Evolutionary conservation across 53 echinoderm and acorn worm genomes (phyloP).

Genomic region (Crossaster papposus): DNA sequence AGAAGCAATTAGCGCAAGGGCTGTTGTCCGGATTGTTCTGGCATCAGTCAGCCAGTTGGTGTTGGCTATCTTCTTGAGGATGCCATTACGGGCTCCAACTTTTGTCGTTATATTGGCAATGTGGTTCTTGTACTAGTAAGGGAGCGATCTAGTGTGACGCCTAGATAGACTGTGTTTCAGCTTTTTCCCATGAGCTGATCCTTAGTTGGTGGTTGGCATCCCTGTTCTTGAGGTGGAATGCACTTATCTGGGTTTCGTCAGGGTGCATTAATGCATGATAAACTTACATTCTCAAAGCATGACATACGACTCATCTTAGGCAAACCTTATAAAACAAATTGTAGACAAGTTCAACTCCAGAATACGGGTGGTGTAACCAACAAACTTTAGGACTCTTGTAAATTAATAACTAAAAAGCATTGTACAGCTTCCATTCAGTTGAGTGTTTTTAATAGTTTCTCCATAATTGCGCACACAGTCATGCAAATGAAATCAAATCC

Average conservation of each 20-base stretch:
- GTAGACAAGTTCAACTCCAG: too few relatives aligned
- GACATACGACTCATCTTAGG: too few relatives aligned
- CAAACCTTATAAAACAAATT: too few relatives aligned
- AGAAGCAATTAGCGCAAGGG: conserved; percentile 48
- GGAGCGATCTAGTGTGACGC: conserved; percentile 50
- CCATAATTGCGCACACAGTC: conserved; percentile 54
- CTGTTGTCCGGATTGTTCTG: conserved; percentile 27
- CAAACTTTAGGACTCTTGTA: too few relatives aligned
- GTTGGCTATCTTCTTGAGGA: conserved; percentile 29
- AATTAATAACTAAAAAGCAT: background rate
- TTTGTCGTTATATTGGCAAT: conserved; percentile 47
- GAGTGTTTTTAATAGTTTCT: conserved; percentile 18
- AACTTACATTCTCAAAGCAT: too few relatives aligned
- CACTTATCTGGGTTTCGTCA: conserved; percentile 54
- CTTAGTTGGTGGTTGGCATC: conserved; percentile 51
- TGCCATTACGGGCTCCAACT: conserved; percentile 47
- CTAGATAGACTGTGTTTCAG: conserved; percentile 60
- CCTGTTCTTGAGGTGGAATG: conserved; percentile 46
- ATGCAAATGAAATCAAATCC: conserved; percentile 44
- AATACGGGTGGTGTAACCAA: too few relatives aligned
- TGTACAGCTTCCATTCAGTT: background rate
- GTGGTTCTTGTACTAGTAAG: conserved; percentile 50
- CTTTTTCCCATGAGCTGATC: too few relatives aligned
- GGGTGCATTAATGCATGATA: too few relatives aligned
- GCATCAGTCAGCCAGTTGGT: conserved; percentile 28